Evolutionary conservation across 2,113 vertebrate species (phyloP).

Genomic region (Papio anubis): DNA sequence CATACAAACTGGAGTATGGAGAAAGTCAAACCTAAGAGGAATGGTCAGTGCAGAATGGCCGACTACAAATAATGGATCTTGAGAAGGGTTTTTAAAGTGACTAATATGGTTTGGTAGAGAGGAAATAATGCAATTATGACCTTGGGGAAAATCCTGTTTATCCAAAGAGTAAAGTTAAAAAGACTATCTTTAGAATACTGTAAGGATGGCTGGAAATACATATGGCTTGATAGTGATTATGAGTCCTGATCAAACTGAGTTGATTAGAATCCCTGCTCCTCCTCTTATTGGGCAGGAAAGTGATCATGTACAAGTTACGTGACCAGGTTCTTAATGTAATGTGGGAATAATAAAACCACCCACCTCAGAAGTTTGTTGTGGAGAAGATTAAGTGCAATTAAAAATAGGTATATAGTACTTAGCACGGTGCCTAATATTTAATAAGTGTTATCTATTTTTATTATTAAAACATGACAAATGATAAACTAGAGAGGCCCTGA

Average conservation of each 20-base stretch:
- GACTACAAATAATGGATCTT: no score
- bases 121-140: no score
- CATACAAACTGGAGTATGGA: not conserved
- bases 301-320: not conserved
- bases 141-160: no score
- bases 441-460: conserved; percentile 22
- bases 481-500: not conserved
- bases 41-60: not conserved
- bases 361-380: not conserved
- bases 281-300: not conserved
- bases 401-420: not conserved
- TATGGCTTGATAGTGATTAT: no score
- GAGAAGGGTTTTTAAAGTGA: no score
- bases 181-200: no score
- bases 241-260: no score
- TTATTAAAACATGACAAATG: conserved; percentile 5
- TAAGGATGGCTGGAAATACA: no score
- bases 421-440: not conserved
- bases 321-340: conserved; percentile 3
- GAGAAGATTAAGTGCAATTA: not conserved
- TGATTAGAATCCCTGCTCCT: no score
- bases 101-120: no score
- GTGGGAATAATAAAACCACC: not conserved
- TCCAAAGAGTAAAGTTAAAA: no score
- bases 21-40: conserved; percentile 3